These are phyloP conservation scores for Halesus radiatus DNA, from an alignment of 1,140 invertebrate genomes.

Conservation along the genomic window DNA sequence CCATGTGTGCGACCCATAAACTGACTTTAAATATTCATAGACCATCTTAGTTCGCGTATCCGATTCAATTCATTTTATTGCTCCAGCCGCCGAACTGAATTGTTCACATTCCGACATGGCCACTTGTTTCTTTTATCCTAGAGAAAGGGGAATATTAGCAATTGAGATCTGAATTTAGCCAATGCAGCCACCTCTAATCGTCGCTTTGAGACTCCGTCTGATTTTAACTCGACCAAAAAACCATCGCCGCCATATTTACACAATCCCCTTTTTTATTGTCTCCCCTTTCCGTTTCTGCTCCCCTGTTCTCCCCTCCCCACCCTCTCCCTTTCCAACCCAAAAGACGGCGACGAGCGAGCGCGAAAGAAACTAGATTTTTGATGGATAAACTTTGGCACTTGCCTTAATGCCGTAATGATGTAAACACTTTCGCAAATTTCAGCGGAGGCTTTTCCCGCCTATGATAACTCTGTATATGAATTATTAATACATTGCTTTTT, in stretches of 20 bases:
- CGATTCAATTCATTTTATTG: conserved; percentile 50
- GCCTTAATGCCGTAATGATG: conserved; percentile 46
- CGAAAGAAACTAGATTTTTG: conserved; percentile 46
- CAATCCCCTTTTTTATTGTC: conserved; percentile 34
- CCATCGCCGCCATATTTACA: conserved; percentile 13
- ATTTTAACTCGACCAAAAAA: conserved; percentile 36
- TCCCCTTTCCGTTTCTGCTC: neutral
- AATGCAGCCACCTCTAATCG: conserved; percentile 38
- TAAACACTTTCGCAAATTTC: conserved; percentile 41
- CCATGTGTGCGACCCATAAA: conserved; percentile 42
- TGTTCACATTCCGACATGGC: conserved; percentile 20
- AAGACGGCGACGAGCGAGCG: neutral
- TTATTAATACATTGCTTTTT: conserved; percentile 39
- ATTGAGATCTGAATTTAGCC: conserved; percentile 36
- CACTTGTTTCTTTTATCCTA: conserved; percentile 32
- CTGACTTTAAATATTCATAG: conserved; percentile 51
- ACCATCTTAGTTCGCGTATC: conserved; percentile 41
- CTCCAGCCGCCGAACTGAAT: neutral
- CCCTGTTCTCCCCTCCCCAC: neutral
- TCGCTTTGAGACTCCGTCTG: conserved; percentile 24
- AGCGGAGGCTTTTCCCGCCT: conserved; percentile 33
- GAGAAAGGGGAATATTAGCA: conserved; percentile 31
- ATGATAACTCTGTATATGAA: conserved; percentile 27
- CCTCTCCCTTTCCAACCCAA: neutral
- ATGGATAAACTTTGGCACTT: conserved; percentile 49